These are phyloP conservation scores for Cephus pulcher DNA, from an alignment of 2,888 invertebrate species.

Conservation along the genomic window DNA sequence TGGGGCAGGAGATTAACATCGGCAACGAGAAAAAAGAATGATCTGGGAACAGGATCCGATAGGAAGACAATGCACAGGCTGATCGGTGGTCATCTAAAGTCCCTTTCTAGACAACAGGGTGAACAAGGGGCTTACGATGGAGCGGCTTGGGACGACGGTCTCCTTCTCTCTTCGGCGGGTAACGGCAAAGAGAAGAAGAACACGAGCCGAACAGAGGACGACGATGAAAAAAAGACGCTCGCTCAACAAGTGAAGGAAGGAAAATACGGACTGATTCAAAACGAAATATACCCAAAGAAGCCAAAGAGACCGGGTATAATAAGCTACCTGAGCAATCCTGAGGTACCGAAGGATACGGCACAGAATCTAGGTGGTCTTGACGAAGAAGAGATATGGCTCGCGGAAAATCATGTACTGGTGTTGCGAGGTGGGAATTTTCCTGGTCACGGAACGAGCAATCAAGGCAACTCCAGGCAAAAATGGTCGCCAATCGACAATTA, in stretches of 20 bases:
- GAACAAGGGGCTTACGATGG: conserved; percentile 67
- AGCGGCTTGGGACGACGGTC: conserved; percentile 68
- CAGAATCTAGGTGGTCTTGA: conserved; percentile 85
- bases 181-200: conserved; percentile 72
- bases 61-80: conserved; percentile 75
- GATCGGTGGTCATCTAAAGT: conserved; percentile 76
- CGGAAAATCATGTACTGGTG: conserved; percentile 88
- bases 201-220: conserved; percentile 67
- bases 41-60: conserved; percentile 60
- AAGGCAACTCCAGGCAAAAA: conserved; percentile 32
- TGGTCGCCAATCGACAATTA: conserved; percentile 90
- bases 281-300: conserved; percentile 79
- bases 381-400: conserved; percentile 90
- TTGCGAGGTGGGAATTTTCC: conserved; percentile 83
- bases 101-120: conserved; percentile 60
- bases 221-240: conserved; percentile 85
- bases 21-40: conserved; percentile 37
- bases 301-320: conserved; percentile 84
- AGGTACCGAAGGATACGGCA: conserved; percentile 83
- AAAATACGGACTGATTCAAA: conserved; percentile 89
- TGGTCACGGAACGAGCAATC: conserved; percentile 45
- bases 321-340: conserved; percentile 84
- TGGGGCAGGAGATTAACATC: conserved; percentile 21
- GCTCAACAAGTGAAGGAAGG: conserved; percentile 92
- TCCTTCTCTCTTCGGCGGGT: conserved; percentile 78